phyloP scores from a whole-genome alignment of 2,113 vertebrate species.

The Microcebus jonahi region DNA sequence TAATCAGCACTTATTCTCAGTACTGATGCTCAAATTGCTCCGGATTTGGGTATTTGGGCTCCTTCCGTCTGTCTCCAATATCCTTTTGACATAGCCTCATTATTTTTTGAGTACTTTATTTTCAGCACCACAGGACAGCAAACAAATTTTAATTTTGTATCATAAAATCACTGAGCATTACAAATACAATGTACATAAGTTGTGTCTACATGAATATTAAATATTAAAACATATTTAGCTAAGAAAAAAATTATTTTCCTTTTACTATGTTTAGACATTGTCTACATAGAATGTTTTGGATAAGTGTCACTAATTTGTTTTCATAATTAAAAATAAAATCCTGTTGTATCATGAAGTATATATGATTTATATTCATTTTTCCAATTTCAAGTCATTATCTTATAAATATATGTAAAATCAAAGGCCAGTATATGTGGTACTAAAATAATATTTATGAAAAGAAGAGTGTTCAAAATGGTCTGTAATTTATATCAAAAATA shows the following conservation, averaged over 20 bases:
- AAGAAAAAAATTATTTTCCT: background rate
- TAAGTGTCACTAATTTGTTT: background rate
- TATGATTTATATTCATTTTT: slow-evolving; percentile 15
- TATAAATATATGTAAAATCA: slow-evolving; percentile 37
- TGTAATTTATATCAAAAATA: slow-evolving; percentile 20
- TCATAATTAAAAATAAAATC: slow-evolving; percentile 18
- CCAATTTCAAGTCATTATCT: background rate
- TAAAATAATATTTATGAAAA: slow-evolving; percentile 46
- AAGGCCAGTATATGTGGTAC: background rate
- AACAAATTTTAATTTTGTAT: background rate
- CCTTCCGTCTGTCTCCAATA: background rate
- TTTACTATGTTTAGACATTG: slow-evolving; percentile 14
- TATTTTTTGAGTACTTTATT: background rate
- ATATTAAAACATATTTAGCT: background rate
- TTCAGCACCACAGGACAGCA: background rate
- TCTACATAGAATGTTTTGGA: background rate
- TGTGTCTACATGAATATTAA: background rate
- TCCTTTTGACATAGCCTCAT: background rate
- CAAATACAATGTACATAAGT: background rate
- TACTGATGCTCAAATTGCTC: background rate
- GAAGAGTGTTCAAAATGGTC: background rate
- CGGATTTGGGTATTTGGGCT: background rate
- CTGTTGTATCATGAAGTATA: background rate
- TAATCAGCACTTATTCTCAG: background rate
- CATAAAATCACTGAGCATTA: background rate